A percentile compares a stretch with the other conserved stretches of the same genome.
phyloP scores from a whole-genome alignment of 2,113 vertebrate genomes.

The Phylloscopus whistleri region DNA sequence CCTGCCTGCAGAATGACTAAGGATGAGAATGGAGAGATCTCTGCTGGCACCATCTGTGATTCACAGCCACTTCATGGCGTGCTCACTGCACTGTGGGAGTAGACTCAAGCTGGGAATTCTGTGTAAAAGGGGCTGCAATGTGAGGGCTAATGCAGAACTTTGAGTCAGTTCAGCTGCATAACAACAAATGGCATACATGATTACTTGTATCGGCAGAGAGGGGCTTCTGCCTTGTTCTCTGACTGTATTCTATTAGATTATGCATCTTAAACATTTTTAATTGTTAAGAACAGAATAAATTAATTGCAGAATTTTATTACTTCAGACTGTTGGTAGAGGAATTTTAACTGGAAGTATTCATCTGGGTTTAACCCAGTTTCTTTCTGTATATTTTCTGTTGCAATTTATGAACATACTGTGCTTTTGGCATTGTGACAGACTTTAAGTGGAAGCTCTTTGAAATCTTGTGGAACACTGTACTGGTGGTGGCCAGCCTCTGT shows the following conservation, averaged over 20 bases:
- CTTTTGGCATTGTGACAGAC: neutral
- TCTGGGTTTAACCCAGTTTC: neutral
- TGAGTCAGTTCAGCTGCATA: constrained; percentile 15
- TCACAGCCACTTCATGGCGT: constrained; percentile 47
- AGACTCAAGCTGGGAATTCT: constrained; percentile 30
- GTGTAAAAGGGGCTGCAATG: neutral
- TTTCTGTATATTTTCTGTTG: neutral
- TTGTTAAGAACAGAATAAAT: neutral
- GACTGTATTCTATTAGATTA: neutral
- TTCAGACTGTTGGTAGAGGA: neutral
- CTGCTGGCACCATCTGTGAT: constrained; percentile 58
- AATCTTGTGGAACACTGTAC: neutral
- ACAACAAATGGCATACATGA: neutral
- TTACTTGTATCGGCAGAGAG: neutral
- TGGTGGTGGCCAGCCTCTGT: neutral
- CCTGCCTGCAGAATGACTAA: constrained; percentile 53
- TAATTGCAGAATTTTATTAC: neutral
- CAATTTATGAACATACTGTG: neutral
- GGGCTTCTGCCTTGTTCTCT: neutral
- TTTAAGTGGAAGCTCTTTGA: neutral
- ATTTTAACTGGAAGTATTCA: neutral
- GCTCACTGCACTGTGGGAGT: constrained; percentile 44
- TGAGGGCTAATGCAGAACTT: constrained; percentile 24
- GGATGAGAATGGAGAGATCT: constrained; percentile 30
- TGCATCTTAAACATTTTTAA: neutral